Evolutionary conservation across 2,888 invertebrate species (phyloP).

Genomic region (Amphipoea oculea): DNA sequence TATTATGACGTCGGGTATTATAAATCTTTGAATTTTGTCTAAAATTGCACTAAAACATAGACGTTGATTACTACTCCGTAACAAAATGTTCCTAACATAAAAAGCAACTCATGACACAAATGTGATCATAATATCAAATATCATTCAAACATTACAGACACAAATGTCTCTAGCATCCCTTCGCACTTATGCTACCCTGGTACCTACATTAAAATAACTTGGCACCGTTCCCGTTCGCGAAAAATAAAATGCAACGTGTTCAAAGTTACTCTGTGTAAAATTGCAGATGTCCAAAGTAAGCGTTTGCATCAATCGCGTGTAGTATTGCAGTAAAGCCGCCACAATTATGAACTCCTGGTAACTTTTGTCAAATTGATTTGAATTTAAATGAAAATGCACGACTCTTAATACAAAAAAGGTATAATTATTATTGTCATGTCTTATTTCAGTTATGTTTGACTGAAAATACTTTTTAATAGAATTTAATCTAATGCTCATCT

Average conservation of each 20-base stretch:
- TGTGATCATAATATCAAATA: neutral
- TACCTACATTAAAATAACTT: slow-evolving; percentile 20
- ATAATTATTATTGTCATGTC: too few species aligned
- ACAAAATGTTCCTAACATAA: neutral
- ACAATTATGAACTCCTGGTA: neutral
- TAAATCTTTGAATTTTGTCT: neutral
- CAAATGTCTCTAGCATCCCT: neutral
- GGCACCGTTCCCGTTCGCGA: slow-evolving; percentile 31
- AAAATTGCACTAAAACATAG: neutral
- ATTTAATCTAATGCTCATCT: neutral
- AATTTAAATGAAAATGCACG: too few species aligned
- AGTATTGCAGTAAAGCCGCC: neutral
- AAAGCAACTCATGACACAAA: neutral
- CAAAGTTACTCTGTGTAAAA: slow-evolving; percentile 21
- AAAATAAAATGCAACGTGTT: slow-evolving; percentile 22
- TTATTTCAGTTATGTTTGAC: neutral
- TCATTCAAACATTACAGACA: neutral
- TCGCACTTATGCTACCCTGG: slow-evolving; percentile 18
- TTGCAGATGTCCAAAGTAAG: neutral
- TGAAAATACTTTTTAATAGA: neutral
- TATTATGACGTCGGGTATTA: neutral
- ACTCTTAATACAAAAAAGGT: too few species aligned
- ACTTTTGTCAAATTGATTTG: neutral
- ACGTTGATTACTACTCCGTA: too few species aligned
- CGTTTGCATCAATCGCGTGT: neutral